Evolutionary conservation across 2,113 vertebrate genomes (phyloP), one percentile per base, ranked within the genome.

Genomic region (Pampusana beccarii): DNA sequence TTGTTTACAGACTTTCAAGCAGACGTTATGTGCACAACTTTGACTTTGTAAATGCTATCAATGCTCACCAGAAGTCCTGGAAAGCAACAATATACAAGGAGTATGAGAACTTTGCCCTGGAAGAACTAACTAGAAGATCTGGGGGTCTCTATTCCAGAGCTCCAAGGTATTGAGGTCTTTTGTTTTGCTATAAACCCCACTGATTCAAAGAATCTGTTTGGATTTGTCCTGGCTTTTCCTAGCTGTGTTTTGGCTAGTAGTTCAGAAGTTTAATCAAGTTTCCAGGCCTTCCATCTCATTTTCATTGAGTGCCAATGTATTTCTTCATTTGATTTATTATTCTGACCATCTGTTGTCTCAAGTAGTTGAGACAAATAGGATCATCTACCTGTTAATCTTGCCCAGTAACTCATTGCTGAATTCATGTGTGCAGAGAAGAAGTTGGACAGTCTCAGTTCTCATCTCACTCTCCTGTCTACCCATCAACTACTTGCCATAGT

Each of bases 11-110:
- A 36, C 89, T 98, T 92, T 96, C 97, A 40, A 96, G 97, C 58
- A 98, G 94, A 46, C 97, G 44, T 7, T 99, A 98, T 11, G 96
- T 97, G 80, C 95, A 98, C 71, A 98, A 99, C 84, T 28, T 81
- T 4, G 97, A 98, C 74, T 99, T 99, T 56, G 97, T 99, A 90
- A 94, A 98, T 51, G 87, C 98, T 34, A 99, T 99, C 89, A 99
- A 99, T 92, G 51, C 97, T 0, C 93, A 93, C 33, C 99, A 99
- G 98, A 98, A 97, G 33, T 99, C 98, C 33, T 99, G 99, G 99
- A 99, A 95, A 88, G 99, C 99, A 1, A 90, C 86, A 1, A 53
- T 86, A 25, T 99, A 99, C 60, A 44, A 89, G 17, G 98, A 99
- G 11, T 98, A 99, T 57, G 98, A 99, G 70, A 91, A 44, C 10